Base-by-base conservation (phyloP, 2,888 invertebrate species). In the Drosophila pegasa region DNA sequence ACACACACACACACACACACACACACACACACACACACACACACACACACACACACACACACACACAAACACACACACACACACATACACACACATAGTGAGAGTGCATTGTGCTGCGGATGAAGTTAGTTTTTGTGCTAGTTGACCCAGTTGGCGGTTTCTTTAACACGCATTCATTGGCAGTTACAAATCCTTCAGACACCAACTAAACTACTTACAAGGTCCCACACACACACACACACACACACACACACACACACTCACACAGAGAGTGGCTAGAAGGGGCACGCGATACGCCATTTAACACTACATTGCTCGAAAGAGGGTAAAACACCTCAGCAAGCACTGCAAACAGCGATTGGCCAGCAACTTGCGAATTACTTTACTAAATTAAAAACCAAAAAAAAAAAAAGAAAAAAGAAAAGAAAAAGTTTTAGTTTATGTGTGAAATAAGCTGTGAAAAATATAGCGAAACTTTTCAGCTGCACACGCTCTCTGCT, bases 91-190 rank as follows among this genome's bases (percentile, higher is more conserved):
- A 18, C 38, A 12, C 16, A 47, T 12, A 18, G 9, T 16, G 18
- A 18, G 16, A 29, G 35, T 41, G 63, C 47, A 45, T 31, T 63
- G 41, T 47, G 62, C 31, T 62, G 62, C 41, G 33, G 16, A 41
- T 43, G 43, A 29, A 64, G 64, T 65, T 33, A 20, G 66, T 38
- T 65, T 55, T 41, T 41, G 37, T 27, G 45, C 31, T 41, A 47
- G 66, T 38, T 64, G 66, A 64, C 66, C 64, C 66, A 64, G 54
- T 66, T 64, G 66, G 37, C 33, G 54, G 64, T 37, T 65, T 64
- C 43, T 64, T 29, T 35, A n/a, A 41, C 33, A 35, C 48, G 40
- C 48, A 35, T 50, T 41, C 62, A 55, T 33, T 55, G 55, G 41
- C 55, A 43, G 64, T 48, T 35, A 12, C 50, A 64, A 57, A 63